These are phyloP conservation scores for Drosophila chauvacae DNA, from an alignment of 1,140 invertebrate genomes.

Conservation along the genomic window DNA sequence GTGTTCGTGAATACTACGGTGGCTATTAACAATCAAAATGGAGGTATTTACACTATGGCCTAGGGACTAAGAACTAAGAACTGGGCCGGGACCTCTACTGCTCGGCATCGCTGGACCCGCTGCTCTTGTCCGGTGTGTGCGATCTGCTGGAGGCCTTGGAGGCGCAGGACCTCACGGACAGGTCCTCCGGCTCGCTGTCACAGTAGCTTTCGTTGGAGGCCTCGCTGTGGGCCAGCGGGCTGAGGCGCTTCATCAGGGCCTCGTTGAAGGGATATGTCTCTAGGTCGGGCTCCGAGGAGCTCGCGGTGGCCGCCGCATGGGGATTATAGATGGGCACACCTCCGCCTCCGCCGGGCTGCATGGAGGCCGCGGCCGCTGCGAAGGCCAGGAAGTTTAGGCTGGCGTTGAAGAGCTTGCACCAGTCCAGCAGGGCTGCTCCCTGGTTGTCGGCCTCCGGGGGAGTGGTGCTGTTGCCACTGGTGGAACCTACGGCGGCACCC, in stretches of 20 bases:
- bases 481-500: slow-evolving; percentile 61
- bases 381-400: slow-evolving; percentile 79
- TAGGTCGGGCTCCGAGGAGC: slow-evolving; percentile 43
- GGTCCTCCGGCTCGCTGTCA: slow-evolving; percentile 79
- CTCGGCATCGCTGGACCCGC: slow-evolving; percentile 66
- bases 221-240: slow-evolving; percentile 75
- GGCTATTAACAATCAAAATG: slow-evolving; percentile 44
- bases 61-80: slow-evolving; percentile 31
- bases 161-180: slow-evolving; percentile 76
- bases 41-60: slow-evolving; percentile 61
- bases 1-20: slow-evolving; percentile 32
- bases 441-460: slow-evolving; percentile 73
- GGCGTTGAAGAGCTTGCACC: slow-evolving; percentile 89
- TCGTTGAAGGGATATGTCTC: slow-evolving; percentile 86
- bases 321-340: slow-evolving; percentile 21
- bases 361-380: slow-evolving; percentile 69
- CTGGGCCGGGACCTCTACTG: slow-evolving; percentile 45
- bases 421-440: slow-evolving; percentile 87
- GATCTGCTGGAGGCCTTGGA: slow-evolving; percentile 77
- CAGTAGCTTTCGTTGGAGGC: slow-evolving; percentile 76
- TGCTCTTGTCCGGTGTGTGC: slow-evolving; percentile 71
- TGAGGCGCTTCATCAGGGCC: slow-evolving; percentile 78
- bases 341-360: slow-evolving; percentile 51
- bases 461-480: slow-evolving; percentile 8
- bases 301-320: slow-evolving; percentile 2